Evolutionary conservation across 2,888 invertebrate genomes (phyloP).

Genomic region (Tachina lurida): DNA sequence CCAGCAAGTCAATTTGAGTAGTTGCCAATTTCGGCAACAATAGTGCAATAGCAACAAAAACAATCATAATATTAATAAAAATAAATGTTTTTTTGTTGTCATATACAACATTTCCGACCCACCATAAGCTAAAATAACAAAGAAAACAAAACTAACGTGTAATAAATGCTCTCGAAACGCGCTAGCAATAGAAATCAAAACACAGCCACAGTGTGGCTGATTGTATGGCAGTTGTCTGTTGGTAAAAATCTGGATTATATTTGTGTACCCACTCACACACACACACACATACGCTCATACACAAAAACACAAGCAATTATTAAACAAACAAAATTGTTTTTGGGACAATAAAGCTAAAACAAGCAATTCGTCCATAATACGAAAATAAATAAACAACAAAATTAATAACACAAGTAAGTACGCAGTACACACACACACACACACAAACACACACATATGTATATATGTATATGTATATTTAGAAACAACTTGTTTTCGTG

Average conservation of each 20-base stretch:
- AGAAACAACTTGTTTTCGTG: neutral
- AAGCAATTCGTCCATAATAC: neutral
- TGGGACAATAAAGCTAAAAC: conserved; percentile 1
- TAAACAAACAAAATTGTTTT: conserved; percentile 27
- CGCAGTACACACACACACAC: no score
- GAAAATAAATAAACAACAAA: neutral
- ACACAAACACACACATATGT: no score
- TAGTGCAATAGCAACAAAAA: conserved; percentile 15
- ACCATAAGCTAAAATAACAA: conserved; percentile 19
- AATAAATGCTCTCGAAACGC: neutral
- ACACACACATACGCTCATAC: no score
- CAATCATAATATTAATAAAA: neutral
- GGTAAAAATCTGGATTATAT: conserved; percentile 10
- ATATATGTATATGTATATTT: no score
- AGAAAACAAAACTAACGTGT: conserved; percentile 9
- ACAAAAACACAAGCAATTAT: neutral
- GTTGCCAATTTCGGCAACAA: conserved; percentile 30
- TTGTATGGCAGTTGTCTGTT: neutral
- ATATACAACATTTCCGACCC: conserved; percentile 49
- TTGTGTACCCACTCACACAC: no score
- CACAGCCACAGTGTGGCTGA: conserved; percentile 6
- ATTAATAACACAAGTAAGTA: neutral
- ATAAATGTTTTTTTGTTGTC: conserved; percentile 37
- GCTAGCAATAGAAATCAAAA: neutral
- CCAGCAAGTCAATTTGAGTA: conserved; percentile 30